A percentile compares a stretch with the other conserved stretches of the same genome.
phyloP scores from a whole-genome alignment of 2,113 vertebrate species.

The Hoplias malabaricus region DNA sequence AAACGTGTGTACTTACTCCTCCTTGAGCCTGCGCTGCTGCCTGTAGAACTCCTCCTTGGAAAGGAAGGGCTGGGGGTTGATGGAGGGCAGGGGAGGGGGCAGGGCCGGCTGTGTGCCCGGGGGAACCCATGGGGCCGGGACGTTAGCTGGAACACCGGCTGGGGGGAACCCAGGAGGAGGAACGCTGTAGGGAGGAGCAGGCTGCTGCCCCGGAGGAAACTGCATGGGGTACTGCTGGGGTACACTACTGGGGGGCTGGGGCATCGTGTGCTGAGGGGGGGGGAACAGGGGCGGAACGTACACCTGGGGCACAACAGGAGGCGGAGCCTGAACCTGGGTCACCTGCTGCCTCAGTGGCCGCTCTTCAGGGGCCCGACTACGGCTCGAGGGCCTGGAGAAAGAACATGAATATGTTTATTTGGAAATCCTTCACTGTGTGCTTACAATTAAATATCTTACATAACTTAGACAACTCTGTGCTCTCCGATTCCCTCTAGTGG shows the following conservation, averaged over 20 bases:
- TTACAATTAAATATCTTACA: too few species aligned
- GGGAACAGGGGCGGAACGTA: conserved; percentile 79
- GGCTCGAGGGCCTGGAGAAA: conserved; percentile 65
- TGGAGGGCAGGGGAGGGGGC: conserved; percentile 74
- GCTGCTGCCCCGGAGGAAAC: conserved; percentile 85
- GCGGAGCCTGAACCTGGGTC: conserved; percentile 62
- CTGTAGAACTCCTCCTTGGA: conserved; percentile 94
- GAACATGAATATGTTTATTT: too few species aligned
- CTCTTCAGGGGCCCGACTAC: conserved; percentile 78
- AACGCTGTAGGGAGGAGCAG: conserved; percentile 80
- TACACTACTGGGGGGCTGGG: conserved; percentile 81
- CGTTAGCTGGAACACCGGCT: conserved; percentile 78
- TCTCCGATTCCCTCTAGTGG: too few species aligned
- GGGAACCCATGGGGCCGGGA: conserved; percentile 84
- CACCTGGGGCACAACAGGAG: conserved; percentile 75
- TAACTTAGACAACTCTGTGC: too few species aligned
- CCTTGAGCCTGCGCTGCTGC: conserved; percentile 84
- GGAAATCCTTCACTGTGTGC: too few species aligned
- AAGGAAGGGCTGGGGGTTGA: conserved; percentile 79
- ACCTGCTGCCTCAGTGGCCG: conserved; percentile 77
- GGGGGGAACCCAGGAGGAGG: conserved; percentile 88
- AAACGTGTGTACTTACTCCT: conserved; percentile 83
- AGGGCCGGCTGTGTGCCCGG: conserved; percentile 78
- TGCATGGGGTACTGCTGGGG: conserved; percentile 81
- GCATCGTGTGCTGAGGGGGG: conserved; percentile 81